phyloP scores from a whole-genome alignment of 2,113 vertebrate genomes.

The Colaptes auratus region DNA sequence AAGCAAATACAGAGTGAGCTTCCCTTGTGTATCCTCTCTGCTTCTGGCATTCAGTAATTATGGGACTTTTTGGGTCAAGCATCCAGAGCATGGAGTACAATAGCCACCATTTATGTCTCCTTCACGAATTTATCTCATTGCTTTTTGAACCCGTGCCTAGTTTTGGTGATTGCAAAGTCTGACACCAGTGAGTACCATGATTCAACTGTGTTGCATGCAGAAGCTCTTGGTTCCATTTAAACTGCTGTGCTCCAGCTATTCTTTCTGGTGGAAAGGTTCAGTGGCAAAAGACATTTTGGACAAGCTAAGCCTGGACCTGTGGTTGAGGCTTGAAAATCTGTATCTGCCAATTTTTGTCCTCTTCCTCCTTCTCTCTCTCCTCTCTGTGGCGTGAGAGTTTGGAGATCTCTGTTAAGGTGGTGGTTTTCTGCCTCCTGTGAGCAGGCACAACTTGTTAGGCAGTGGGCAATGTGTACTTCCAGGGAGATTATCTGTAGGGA shows the following conservation, averaged over 20 bases:
- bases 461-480: background rate
- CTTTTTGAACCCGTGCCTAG: slow-evolving; percentile 33
- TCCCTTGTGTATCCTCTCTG: slow-evolving; percentile 42
- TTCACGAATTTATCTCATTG: slow-evolving; percentile 42
- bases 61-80: slow-evolving; percentile 16
- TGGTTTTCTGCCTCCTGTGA: background rate
- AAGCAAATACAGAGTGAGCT: slow-evolving; percentile 53
- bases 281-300: background rate
- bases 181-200: background rate
- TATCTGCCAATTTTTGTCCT: background rate
- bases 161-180: background rate
- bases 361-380: background rate
- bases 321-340: background rate
- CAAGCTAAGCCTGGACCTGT: background rate
- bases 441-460: background rate
- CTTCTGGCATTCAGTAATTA: slow-evolving; percentile 19
- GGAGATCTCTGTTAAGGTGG: background rate
- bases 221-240: background rate
- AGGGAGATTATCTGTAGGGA: accelerated
- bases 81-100: slow-evolving; percentile 43
- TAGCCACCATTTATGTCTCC: slow-evolving; percentile 43
- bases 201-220: background rate
- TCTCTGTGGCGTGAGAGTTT: background rate
- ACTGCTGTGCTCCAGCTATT: background rate
- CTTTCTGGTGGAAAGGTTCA: background rate